These are phyloP conservation scores for Apolygus lucorum DNA, from an alignment of 1,140 invertebrate genomes.

Conservation along the genomic window DNA sequence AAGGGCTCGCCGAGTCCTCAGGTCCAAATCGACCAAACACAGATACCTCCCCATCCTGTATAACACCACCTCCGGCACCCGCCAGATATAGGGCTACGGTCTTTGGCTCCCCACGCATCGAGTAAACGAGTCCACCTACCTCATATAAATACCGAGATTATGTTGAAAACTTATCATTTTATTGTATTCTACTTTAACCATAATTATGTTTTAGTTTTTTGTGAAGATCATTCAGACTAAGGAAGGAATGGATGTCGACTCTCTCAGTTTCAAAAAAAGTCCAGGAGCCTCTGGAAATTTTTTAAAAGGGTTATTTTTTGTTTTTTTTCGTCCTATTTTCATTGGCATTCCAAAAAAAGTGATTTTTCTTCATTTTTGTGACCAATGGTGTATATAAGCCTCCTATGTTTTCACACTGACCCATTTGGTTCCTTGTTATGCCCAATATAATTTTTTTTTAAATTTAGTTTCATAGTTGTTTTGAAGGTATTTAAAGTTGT, in stretches of 20 bases:
- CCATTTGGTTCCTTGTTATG: not conserved
- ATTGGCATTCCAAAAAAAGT: too few species aligned
- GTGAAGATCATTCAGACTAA: not conserved
- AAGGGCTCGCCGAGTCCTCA: constrained; percentile 27
- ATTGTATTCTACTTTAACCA: not conserved
- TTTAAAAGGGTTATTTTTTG: not conserved
- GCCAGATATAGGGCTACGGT: constrained; percentile 23
- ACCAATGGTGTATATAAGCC: too few species aligned
- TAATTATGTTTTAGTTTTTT: not conserved
- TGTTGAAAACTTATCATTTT: not conserved
- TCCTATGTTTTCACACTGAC: too few species aligned
- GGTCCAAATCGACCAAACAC: constrained; percentile 20
- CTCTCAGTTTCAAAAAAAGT: not conserved
- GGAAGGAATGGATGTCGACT: not conserved
- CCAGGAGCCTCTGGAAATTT: not conserved
- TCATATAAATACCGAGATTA: not conserved
- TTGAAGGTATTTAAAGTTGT: not conserved
- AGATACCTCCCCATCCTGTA: constrained; percentile 23
- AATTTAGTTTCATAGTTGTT: not conserved
- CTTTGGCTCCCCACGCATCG: constrained; percentile 15
- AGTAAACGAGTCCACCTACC: constrained; percentile 9
- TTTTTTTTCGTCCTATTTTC: too few species aligned
- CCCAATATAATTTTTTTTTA: not conserved
- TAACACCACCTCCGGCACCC: constrained; percentile 22
- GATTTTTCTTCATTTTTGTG: too few species aligned